Conservation (phyloP, 2,797 vertebrate genomes). For the Sebastes miniatus region DNA sequence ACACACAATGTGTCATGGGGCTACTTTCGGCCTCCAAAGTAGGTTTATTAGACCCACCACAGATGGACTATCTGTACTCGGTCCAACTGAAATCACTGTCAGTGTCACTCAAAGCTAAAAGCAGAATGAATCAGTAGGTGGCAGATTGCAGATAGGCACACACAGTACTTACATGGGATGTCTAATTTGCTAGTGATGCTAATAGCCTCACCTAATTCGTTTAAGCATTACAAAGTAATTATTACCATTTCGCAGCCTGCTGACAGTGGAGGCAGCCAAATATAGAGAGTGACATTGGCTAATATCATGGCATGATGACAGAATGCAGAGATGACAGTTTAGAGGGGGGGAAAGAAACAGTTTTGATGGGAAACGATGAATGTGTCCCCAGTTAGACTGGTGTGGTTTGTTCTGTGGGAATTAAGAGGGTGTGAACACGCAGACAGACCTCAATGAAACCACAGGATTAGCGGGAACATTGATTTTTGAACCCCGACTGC, state of each 20-base stretch:
- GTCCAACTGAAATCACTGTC: constrained; percentile 55
- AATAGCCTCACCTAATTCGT: constrained; percentile 23
- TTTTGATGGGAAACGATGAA: neutral
- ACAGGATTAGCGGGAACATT: neutral
- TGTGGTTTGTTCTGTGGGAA: neutral
- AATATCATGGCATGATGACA: neutral
- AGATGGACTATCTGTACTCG: constrained; percentile 61
- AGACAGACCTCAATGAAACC: neutral
- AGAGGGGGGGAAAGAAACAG: neutral
- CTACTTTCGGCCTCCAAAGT: constrained; percentile 27
- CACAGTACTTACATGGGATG: constrained; percentile 8
- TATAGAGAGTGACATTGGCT: constrained; percentile 17
- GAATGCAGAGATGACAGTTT: neutral
- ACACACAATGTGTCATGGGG: constrained; percentile 30
- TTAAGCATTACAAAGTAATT: constrained; percentile 38
- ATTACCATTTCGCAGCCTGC: constrained; percentile 32
- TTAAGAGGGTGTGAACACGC: neutral
- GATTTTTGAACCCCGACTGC: neutral
- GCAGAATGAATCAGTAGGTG: constrained; percentile 34
- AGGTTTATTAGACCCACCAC: constrained; percentile 60
- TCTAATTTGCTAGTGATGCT: constrained; percentile 36
- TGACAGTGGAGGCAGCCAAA: constrained; percentile 21
- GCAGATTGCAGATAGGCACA: constrained; percentile 47
- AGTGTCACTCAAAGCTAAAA: constrained; percentile 57
- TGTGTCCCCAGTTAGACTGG: neutral